Conservation (phyloP, 2,797 vertebrate genomes). For the Peromyscus eremicus region DNA sequence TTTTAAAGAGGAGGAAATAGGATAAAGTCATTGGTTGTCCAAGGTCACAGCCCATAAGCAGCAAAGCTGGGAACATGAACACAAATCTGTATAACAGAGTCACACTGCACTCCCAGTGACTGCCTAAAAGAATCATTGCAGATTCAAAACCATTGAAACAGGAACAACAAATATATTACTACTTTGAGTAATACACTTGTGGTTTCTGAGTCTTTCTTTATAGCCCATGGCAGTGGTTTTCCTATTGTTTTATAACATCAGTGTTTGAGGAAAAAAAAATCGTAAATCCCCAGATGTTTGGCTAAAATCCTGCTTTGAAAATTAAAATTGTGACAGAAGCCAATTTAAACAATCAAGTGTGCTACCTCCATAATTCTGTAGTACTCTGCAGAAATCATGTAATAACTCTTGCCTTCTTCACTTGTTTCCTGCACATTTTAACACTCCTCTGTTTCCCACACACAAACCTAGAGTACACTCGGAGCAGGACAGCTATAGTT, state of each 20-base stretch:
- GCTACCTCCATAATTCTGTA: neutral
- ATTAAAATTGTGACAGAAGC: slow-evolving; percentile 8
- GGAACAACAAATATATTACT: neutral
- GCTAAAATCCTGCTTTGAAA: slow-evolving; percentile 24
- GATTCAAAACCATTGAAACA: slow-evolving; percentile 33
- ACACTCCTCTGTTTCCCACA: neutral
- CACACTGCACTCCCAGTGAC: neutral
- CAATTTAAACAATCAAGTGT: neutral
- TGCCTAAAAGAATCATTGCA: slow-evolving; percentile 20
- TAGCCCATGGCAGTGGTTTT: neutral
- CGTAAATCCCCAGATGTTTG: neutral
- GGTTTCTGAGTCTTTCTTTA: slow-evolving; percentile 53
- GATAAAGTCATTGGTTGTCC: neutral
- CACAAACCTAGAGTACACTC: neutral
- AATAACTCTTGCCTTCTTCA: slow-evolving; percentile 25
- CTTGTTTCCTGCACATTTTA: neutral
- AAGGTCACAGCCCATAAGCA: neutral
- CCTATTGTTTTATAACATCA: neutral
- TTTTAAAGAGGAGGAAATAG: slow-evolving; percentile 44
- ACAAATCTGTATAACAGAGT: neutral
- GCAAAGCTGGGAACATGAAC: neutral
- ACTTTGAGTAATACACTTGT: slow-evolving; percentile 12
- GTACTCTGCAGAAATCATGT: neutral
- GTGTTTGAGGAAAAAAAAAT: slow-evolving; percentile 30
- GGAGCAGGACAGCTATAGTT: neutral